phyloP scores from a whole-genome alignment of 2,888 invertebrate genomes.

The Exephanes ischioxanthus region DNA sequence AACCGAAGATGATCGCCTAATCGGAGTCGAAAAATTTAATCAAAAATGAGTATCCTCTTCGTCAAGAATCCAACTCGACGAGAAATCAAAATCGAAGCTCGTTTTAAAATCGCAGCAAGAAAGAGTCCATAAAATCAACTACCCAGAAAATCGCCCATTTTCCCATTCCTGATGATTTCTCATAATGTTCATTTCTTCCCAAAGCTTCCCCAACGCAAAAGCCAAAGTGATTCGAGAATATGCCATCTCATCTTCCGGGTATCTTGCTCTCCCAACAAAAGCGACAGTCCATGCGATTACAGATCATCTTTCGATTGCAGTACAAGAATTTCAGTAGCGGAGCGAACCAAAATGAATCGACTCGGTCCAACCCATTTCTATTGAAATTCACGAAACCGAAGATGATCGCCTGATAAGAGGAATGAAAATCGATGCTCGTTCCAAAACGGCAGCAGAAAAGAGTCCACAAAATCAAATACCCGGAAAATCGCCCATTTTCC shows the following conservation, averaged over 20 bases:
- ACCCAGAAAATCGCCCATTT: neutral
- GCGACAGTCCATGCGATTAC: neutral
- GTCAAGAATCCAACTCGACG: too few species aligned
- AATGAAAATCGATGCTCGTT: neutral
- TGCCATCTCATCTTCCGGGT: too few species aligned
- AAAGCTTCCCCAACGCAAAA: neutral
- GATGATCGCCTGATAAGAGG: too few species aligned
- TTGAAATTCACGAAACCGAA: too few species aligned
- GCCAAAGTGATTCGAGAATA: neutral
- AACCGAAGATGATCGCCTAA: too few species aligned
- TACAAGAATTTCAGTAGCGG: neutral
- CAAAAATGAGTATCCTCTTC: too few species aligned
- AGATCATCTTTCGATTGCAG: neutral
- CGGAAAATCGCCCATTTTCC: neutral
- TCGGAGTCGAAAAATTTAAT: too few species aligned
- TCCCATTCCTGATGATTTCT: neutral
- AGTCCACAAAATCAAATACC: neutral
- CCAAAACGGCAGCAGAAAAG: neutral
- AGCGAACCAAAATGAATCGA: too few species aligned
- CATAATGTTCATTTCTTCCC: neutral
- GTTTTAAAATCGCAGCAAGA: neutral
- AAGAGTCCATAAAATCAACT: neutral
- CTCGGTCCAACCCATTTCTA: too few species aligned
- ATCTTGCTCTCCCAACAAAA: neutral
- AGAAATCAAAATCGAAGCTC: neutral